Evolutionary conservation across 2,797 vertebrate genomes (phyloP), one percentile per base, ranked within the genome.

Genomic region (Coccyzus lansbergi): DNA sequence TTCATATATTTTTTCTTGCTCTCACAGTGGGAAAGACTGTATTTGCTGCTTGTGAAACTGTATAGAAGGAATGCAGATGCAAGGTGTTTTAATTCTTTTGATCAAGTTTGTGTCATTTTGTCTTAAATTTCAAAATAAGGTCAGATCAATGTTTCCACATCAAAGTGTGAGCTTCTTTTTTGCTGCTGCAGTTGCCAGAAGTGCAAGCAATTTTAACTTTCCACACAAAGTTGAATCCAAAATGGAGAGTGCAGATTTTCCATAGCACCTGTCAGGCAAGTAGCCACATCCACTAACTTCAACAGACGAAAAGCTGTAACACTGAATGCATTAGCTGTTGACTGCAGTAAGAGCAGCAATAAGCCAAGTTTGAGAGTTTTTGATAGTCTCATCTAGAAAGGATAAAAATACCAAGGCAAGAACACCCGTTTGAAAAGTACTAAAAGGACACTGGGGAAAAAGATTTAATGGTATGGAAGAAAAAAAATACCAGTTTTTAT

Each of bases 81-180:
- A 81, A 29, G 14, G 29, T 68, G 64, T 28, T 77, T 44, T 11
- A 60, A n/a, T 34, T 67, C 78, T 93, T 89, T 62, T 9, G 1
- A 62, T 88, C 77, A 86, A 82, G 38, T 42, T 59, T 72, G 24
- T 83, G 53, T 94, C 8, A 10, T 78, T 94, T 56, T 59, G 34
- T 55, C 89, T 78, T 63, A 82, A 90, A 93, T 78, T 88, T 80
- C 34, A 69, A 86, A 94, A 90, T 25, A 78, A 84, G 55, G 65
- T 76, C 77, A 51, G 42, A 33, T 51, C 34, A 84, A 63, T 44
- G 88, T 88, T 90, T 90, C n/a, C 76, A 77, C 78, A 52, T 82
- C 36, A 36, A 40, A 77, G 12, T 24, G 20, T 0, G 1, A 90
- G 53, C n/a, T 94, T 4, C 21, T 85, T 77, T 74, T 76, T 76